Conservation (phyloP, 2,888 invertebrate genomes). For the Synanthedon myopaeformis region DNA sequence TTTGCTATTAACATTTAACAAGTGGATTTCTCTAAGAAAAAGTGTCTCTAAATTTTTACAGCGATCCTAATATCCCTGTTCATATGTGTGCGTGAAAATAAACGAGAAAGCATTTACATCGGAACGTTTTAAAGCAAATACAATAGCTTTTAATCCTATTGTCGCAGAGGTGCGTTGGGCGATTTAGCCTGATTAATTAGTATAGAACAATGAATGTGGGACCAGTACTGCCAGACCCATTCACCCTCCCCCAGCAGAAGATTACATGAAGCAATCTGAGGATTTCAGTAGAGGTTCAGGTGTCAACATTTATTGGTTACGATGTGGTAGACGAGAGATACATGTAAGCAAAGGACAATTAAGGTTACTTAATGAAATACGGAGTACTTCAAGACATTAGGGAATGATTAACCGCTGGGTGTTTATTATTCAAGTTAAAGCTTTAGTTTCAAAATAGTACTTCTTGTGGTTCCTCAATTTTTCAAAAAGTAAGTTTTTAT, state of each 20-base stretch:
- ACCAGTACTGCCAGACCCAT: neutral
- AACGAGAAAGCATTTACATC: neutral
- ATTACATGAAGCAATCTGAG: conserved; percentile 2
- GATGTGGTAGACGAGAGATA: conserved; percentile 4
- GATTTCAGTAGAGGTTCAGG: conserved; percentile 1
- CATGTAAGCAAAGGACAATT: conserved; percentile 29
- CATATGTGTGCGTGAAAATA: neutral
- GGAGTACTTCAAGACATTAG: conserved; percentile 24
- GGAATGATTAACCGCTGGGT: conserved; percentile 23
- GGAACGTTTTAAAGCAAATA: conserved; percentile 40
- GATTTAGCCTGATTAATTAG: conserved; percentile 57
- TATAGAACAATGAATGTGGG: conserved; percentile 20
- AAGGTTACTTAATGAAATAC: conserved; percentile 30
- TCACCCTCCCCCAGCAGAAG: neutral
- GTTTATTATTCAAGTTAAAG: no score
- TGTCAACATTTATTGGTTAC: conserved; percentile 11
- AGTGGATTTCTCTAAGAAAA: no score
- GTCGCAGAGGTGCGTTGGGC: conserved; percentile 26
- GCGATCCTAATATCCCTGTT: no score
- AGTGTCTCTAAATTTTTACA: no score
- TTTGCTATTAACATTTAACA: no score
- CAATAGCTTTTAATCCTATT: conserved; percentile 48
- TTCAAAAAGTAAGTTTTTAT: no score
- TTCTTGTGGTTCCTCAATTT: no score
- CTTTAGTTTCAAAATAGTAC: no score